Evolutionary conservation across 2,888 invertebrate species (phyloP).

Genomic region (Chelonus formosanus): DNA sequence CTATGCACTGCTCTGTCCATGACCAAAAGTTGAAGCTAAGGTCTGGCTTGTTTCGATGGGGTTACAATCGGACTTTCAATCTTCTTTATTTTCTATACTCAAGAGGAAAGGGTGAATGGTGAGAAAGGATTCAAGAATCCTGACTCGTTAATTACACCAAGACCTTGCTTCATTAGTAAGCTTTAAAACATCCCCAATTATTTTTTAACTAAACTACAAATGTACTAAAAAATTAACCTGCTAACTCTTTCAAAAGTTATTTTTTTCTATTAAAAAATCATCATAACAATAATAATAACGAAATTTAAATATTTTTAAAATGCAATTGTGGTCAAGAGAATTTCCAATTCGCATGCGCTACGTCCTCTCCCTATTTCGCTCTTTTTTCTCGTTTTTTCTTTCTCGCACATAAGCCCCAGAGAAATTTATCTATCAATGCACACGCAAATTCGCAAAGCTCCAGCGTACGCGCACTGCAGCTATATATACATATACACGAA

Average conservation of each 20-base stretch:
- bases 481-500: slow-evolving; percentile 27
- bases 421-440: slow-evolving; percentile 62
- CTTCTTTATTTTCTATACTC: slow-evolving; percentile 16
- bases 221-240: slow-evolving; percentile 5
- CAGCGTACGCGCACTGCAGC: slow-evolving; percentile 45
- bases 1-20: slow-evolving; percentile 4
- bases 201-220: slow-evolving; percentile 12
- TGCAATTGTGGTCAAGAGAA: neutral
- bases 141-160: slow-evolving; percentile 31
- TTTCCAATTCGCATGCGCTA: slow-evolving; percentile 10
- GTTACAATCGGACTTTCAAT: slow-evolving; percentile 21
- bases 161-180: slow-evolving; percentile 24
- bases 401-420: slow-evolving; percentile 55
- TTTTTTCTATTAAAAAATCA: neutral
- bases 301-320: too few species aligned
- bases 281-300: neutral
- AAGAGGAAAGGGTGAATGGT: slow-evolving; percentile 11
- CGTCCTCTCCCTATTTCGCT: slow-evolving; percentile 30
- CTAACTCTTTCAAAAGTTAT: too few species aligned
- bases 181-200: slow-evolving; percentile 20
- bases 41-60: slow-evolving; percentile 20
- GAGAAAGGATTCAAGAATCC: slow-evolving; percentile 25
- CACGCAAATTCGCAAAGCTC: slow-evolving; percentile 53
- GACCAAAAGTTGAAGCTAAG: slow-evolving; percentile 12
- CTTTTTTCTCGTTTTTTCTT: slow-evolving; percentile 39